A percentile compares a stretch with the other conserved stretches of the same genome.
Evolutionary conservation across 2,888 invertebrate species (phyloP).

Genomic region (Scaeva pyrastri): DNA sequence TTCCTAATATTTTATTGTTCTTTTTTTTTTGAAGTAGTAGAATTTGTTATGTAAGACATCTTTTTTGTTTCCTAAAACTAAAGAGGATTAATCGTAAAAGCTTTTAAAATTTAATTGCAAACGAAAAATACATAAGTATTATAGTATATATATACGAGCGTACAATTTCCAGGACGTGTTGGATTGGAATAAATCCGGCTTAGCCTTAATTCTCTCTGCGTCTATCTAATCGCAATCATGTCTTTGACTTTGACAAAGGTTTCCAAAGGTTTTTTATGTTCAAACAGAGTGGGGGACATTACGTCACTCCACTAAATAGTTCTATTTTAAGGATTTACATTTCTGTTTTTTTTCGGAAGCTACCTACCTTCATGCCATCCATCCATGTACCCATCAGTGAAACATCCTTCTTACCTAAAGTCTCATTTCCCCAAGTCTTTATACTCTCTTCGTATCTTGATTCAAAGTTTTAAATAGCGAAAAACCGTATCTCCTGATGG

Average conservation of each 20-base stretch:
- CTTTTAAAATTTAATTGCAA: slow-evolving; percentile 33
- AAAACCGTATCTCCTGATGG: slow-evolving; percentile 7
- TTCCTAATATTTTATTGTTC: background rate
- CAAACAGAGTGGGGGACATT: background rate
- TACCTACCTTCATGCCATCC: slow-evolving; percentile 1
- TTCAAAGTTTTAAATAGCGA: slow-evolving; percentile 39
- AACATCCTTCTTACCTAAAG: slow-evolving; percentile 20
- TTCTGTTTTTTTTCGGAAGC: slow-evolving; percentile 11
- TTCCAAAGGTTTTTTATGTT: background rate
- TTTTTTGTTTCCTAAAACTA: background rate
- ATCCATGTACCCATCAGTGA: background rate
- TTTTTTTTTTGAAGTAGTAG: too few relatives aligned
- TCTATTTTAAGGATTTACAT: slow-evolving; percentile 37
- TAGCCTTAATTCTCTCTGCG: slow-evolving; percentile 30
- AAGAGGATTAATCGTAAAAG: slow-evolving; percentile 10
- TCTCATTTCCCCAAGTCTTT: slow-evolving; percentile 20
- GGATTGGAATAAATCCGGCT: slow-evolving; percentile 42
- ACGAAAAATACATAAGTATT: background rate
- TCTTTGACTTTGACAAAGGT: slow-evolving; percentile 46
- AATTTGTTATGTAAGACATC: background rate
- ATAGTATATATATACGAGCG: too few relatives aligned
- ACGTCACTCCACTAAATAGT: slow-evolving; percentile 31
- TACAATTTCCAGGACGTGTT: slow-evolving; percentile 29
- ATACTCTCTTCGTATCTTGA: slow-evolving; percentile 21
- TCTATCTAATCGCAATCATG: slow-evolving; percentile 42